phyloP scores from a whole-genome alignment of 2,888 invertebrate genomes.

The Leucoptera coffeella region DNA sequence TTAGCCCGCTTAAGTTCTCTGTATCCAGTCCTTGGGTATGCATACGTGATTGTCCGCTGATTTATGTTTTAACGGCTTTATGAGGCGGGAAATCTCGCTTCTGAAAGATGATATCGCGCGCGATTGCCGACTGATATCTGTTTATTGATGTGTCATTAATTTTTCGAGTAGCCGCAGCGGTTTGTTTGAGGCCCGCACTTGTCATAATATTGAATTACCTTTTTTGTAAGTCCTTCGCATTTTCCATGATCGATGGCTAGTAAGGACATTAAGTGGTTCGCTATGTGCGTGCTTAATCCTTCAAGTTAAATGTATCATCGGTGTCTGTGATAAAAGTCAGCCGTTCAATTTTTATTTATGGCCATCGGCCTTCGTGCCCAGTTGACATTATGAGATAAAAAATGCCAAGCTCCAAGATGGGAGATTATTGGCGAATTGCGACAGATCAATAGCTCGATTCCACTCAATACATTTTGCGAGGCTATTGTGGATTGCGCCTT shows the following conservation, averaged over 20 bases:
- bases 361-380: background rate
- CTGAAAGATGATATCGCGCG: background rate
- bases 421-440: conserved; percentile 1
- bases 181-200: no score
- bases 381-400: conserved; percentile 1
- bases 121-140: background rate
- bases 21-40: conserved; percentile 23
- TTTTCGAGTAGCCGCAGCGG: no score
- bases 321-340: background rate
- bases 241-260: background rate
- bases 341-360: background rate
- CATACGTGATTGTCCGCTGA: conserved; percentile 15
- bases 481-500: no score
- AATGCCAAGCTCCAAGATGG: conserved; percentile 2
- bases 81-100: conserved; percentile 16
- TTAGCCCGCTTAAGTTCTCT: conserved; percentile 34
- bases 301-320: no score
- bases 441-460: no score
- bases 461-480: no score
- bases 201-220: no score
- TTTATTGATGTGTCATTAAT: no score
- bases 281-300: background rate
- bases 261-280: background rate
- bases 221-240: no score
- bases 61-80: conserved; percentile 19